phyloP scores from a whole-genome alignment of 64 coral and sea anemone genomes.

The Montipora efflorescens region DNA sequence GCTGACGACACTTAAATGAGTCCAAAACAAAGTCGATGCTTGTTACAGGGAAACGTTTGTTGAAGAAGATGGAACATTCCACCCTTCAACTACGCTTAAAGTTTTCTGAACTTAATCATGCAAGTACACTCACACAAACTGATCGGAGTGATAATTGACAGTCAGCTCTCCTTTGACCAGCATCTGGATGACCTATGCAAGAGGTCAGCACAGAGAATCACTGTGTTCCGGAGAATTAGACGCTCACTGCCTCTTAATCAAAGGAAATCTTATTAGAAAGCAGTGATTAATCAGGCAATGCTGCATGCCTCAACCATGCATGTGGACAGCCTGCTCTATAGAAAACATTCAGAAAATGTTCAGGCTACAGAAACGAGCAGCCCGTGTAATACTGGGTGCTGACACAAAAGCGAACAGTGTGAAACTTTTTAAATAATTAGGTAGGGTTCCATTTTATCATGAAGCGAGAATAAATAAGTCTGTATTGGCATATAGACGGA shows the following conservation, averaged over 20 bases:
- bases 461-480: no score
- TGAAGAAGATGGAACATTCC: no score
- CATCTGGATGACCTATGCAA: conserved; percentile 46
- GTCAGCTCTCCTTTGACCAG: conserved; percentile 31
- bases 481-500: no score
- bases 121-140: conserved; percentile 18
- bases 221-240: conserved; percentile 29
- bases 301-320: background rate
- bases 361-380: conserved; percentile 62
- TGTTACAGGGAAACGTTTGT: no score
- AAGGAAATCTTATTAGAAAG: conserved; percentile 25
- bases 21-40: no score
- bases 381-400: background rate
- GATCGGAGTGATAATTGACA: conserved; percentile 31
- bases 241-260: conserved; percentile 20
- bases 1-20: no score
- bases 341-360: conserved; percentile 15
- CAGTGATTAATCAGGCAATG: conserved; percentile 53
- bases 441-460: no score
- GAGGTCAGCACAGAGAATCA: conserved; percentile 21
- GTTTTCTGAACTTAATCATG: conserved; percentile 26
- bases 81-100: background rate
- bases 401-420: no score
- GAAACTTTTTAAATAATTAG: no score
- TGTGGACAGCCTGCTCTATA: conserved; percentile 17